These are phyloP conservation scores for Nomada flava DNA, from an alignment of 2,888 invertebrate species.

Conservation along the genomic window DNA sequence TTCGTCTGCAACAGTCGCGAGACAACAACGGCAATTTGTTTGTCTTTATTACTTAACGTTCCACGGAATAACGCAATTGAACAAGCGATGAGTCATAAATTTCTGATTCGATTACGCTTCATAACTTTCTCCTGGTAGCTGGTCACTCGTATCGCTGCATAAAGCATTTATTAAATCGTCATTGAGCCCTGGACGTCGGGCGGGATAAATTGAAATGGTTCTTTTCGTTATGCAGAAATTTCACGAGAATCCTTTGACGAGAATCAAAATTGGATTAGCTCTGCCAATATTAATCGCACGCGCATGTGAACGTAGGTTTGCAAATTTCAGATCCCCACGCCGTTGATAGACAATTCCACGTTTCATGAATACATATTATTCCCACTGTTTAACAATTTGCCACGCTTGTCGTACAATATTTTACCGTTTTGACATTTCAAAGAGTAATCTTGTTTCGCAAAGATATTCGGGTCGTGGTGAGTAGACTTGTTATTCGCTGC, in stretches of 20 bases:
- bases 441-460: conserved; percentile 43
- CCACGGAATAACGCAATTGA: conserved; percentile 40
- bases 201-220: conserved; percentile 17
- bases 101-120: conserved; percentile 58
- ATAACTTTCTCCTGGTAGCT: conserved; percentile 49
- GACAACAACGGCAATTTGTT: conserved; percentile 19
- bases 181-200: conserved; percentile 19
- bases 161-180: conserved; percentile 56
- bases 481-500: conserved; percentile 51
- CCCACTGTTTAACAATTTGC: not conserved
- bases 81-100: conserved; percentile 58
- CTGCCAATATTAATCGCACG: conserved; percentile 17
- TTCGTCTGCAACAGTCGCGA: not conserved
- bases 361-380: not conserved
- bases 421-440: conserved; percentile 34
- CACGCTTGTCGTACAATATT: not conserved
- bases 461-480: conserved; percentile 43
- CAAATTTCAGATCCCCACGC: not conserved
- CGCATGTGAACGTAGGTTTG: not conserved
- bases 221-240: conserved; percentile 26
- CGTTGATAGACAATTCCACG: not conserved
- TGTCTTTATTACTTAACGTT: conserved; percentile 49
- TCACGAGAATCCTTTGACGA: conserved; percentile 16
- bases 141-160: conserved; percentile 40
- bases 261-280: conserved; percentile 43